These are phyloP conservation scores for Sinhomidia bicolor DNA, from an alignment of 2,888 invertebrate genomes.

Conservation along the genomic window DNA sequence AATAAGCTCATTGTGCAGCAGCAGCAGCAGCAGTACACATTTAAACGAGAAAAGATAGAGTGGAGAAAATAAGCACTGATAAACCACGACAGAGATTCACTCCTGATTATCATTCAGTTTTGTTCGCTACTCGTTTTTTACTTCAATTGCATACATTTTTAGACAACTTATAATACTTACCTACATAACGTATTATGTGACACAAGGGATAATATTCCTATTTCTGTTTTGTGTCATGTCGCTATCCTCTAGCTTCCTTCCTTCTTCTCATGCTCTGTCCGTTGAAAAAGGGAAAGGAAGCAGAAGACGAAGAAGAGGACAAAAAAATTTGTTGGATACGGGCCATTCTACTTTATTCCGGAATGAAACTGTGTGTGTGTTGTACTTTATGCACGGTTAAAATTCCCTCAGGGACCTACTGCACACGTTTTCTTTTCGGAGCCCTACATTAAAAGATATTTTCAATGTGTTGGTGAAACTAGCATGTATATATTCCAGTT, in stretches of 20 bases:
- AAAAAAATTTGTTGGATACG: slow-evolving; percentile 59
- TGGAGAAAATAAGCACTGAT: slow-evolving; percentile 66
- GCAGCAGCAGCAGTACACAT: no score
- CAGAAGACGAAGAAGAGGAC: no score
- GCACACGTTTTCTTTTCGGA: slow-evolving; percentile 60
- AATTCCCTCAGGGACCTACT: slow-evolving; percentile 61
- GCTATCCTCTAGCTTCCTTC: neutral
- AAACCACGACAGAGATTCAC: slow-evolving; percentile 74
- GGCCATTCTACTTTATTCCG: slow-evolving; percentile 68
- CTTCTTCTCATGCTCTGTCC: neutral
- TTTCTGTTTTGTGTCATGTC: slow-evolving; percentile 39
- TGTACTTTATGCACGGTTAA: slow-evolving; percentile 48
- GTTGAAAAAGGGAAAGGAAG: neutral
- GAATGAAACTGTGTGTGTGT: slow-evolving; percentile 5
- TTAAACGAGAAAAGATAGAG: slow-evolving; percentile 45
- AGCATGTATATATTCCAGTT: slow-evolving; percentile 4
- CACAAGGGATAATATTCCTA: slow-evolving; percentile 2
- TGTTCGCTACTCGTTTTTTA: slow-evolving; percentile 53
- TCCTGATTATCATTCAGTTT: slow-evolving; percentile 74
- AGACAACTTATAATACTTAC: neutral
- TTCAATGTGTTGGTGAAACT: neutral
- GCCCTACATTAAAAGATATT: slow-evolving; percentile 61
- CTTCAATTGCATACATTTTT: neutral
- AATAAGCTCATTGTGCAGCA: slow-evolving; percentile 39
- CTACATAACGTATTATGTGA: neutral